phyloP scores from a whole-genome alignment of 2,888 invertebrate genomes.

The Didymodactylos carnosus region DNA sequence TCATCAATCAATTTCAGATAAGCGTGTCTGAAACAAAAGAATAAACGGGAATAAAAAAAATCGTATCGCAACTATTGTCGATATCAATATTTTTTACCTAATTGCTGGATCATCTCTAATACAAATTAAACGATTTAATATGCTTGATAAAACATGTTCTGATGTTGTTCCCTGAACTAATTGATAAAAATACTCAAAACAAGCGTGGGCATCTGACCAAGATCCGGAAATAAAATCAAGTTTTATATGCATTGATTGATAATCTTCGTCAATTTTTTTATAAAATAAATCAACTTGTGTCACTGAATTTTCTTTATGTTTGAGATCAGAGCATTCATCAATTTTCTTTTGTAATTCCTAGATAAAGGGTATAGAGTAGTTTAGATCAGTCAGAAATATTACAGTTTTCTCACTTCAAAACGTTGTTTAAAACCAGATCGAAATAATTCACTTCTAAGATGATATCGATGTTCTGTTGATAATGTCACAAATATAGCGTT shows the following conservation, averaged over 20 bases:
- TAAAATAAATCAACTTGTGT: background rate
- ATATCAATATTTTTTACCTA: background rate
- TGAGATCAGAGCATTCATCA: background rate
- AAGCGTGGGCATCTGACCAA: background rate
- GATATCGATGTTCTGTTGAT: background rate
- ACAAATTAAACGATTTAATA: background rate
- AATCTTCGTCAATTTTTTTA: background rate
- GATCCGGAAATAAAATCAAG: background rate
- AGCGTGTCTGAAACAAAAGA: background rate
- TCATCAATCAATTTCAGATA: background rate
- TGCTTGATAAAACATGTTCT: background rate
- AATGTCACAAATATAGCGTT: background rate
- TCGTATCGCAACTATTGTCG: no score
- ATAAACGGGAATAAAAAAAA: background rate
- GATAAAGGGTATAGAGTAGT: background rate
- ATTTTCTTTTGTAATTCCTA: background rate
- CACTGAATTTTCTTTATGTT: background rate
- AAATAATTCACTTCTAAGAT: background rate
- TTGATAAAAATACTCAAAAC: background rate
- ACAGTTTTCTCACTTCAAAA: background rate
- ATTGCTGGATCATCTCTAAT: background rate
- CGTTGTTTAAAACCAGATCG: background rate
- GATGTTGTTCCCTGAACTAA: background rate
- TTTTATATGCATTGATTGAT: background rate
- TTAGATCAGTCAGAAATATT: background rate